These are phyloP conservation scores for Liodrosophila aerea DNA, from an alignment of 2,888 invertebrate species.

Conservation along the genomic window DNA sequence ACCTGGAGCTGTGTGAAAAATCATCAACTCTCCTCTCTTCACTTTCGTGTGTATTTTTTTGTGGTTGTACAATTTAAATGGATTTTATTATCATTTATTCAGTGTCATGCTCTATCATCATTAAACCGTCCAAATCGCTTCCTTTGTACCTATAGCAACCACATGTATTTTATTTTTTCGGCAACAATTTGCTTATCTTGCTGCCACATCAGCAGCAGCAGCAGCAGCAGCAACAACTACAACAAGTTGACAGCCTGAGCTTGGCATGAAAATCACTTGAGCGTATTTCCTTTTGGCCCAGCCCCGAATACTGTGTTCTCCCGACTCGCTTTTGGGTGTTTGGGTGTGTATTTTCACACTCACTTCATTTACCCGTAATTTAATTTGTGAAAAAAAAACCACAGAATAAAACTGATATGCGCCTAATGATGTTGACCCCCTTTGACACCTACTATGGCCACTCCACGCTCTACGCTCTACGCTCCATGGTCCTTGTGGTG, in stretches of 20 bases:
- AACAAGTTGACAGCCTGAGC: slow-evolving; percentile 33
- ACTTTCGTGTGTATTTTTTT: neutral
- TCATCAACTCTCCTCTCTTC: neutral
- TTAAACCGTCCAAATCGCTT: slow-evolving; percentile 75
- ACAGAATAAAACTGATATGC: slow-evolving; percentile 58
- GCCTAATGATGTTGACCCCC: slow-evolving; percentile 60
- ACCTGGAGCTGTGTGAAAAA: too few relatives aligned
- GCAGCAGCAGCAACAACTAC: slow-evolving; percentile 41
- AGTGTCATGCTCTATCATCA: slow-evolving; percentile 76
- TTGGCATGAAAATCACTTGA: slow-evolving; percentile 73
- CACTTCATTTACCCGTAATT: slow-evolving; percentile 77
- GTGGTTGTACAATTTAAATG: slow-evolving; percentile 52
- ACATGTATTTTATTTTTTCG: slow-evolving; percentile 52
- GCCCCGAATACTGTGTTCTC: slow-evolving; percentile 32
- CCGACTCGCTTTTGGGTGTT: slow-evolving; percentile 42
- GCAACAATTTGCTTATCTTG: slow-evolving; percentile 77
- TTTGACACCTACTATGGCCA: slow-evolving; percentile 48
- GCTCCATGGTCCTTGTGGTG: slow-evolving; percentile 40
- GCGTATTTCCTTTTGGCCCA: slow-evolving; percentile 71
- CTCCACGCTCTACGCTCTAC: neutral
- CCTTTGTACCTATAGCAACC: slow-evolving; percentile 54
- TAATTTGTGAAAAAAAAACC: slow-evolving; percentile 67
- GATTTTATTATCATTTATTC: slow-evolving; percentile 68
- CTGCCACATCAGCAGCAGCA: slow-evolving; percentile 60
- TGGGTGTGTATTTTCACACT: slow-evolving; percentile 70